A percentile compares a stretch with the other conserved stretches of the same genome.
Conservation (phyloP, 1,140 invertebrate species). For the Drosophila leontia region DNA sequence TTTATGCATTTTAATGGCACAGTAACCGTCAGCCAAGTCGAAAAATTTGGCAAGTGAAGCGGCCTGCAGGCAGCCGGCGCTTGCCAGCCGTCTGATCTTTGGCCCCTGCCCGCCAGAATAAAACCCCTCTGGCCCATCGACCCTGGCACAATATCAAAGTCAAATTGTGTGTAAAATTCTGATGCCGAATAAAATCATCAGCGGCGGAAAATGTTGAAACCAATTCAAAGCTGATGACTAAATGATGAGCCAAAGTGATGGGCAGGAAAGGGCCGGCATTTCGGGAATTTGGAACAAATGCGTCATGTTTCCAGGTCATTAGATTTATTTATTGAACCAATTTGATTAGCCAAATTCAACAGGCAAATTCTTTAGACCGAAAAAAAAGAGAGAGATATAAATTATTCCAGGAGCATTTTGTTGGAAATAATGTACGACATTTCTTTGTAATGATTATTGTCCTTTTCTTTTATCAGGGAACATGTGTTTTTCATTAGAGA, state of each 20-base stretch:
- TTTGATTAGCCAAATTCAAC: constrained; percentile 18
- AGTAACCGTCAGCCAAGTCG: constrained; percentile 35
- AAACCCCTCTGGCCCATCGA: constrained; percentile 20
- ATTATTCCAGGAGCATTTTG: neutral
- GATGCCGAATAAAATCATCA: constrained; percentile 69
- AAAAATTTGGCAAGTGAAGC: constrained; percentile 57
- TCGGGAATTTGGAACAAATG: constrained; percentile 16
- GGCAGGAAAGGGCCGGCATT: constrained; percentile 26
- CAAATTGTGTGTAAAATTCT: constrained; percentile 68
- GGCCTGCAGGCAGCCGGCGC: constrained; percentile 53
- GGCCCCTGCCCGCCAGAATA: neutral
- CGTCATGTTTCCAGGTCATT: constrained; percentile 52
- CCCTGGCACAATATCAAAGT: constrained; percentile 68
- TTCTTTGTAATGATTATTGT: neutral
- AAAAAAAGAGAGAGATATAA: neutral
- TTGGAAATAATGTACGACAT: neutral
- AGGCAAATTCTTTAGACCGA: neutral
- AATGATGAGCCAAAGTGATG: constrained; percentile 47
- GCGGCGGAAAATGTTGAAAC: constrained; percentile 49
- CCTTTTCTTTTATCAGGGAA: neutral
- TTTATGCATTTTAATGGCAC: constrained; percentile 70
- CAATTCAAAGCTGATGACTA: constrained; percentile 49
- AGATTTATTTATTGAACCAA: constrained; percentile 43
- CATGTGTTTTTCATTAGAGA: neutral
- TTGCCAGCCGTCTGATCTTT: constrained; percentile 45